These are phyloP conservation scores for Bembecia ichneumoniformis DNA, from an alignment of 2,888 invertebrate species.

Conservation along the genomic window DNA sequence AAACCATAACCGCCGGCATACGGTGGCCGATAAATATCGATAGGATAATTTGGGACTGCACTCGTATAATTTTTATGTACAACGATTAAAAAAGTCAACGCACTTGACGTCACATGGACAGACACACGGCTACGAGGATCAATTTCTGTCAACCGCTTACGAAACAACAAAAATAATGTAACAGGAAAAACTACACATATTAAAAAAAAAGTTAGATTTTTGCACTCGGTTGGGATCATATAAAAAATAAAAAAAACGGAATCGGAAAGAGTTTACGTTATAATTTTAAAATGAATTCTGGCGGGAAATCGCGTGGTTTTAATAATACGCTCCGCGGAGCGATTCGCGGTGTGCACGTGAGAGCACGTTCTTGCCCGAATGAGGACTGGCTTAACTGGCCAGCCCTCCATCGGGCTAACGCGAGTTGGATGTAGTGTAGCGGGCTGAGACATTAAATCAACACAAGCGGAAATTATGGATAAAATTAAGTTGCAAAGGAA, in stretches of 20 bases:
- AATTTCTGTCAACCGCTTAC: not conserved
- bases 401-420: slow-evolving; percentile 5
- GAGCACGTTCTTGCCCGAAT: slow-evolving; percentile 35
- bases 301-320: slow-evolving; percentile 27
- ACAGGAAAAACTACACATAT: not conserved
- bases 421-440: not conserved
- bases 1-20: not conserved
- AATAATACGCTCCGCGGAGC: slow-evolving; percentile 5
- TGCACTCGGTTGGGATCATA: not conserved
- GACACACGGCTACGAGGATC: not conserved
- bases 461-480: too few species aligned
- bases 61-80: slow-evolving; percentile 3
- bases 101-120: slow-evolving; percentile 1
- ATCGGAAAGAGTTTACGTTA: slow-evolving; percentile 10
- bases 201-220: not conserved
- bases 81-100: slow-evolving; percentile 4
- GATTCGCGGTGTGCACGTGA: slow-evolving; percentile 32
- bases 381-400: slow-evolving; percentile 29
- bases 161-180: not conserved
- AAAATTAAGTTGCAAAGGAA: too few species aligned
- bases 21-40: slow-evolving; percentile 1
- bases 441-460: too few species aligned
- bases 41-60: not conserved
- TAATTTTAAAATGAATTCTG: slow-evolving; percentile 15
- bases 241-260: not conserved